Evolutionary conservation across 2,113 vertebrate species (phyloP).

Genomic region (Scopus umbretta): DNA sequence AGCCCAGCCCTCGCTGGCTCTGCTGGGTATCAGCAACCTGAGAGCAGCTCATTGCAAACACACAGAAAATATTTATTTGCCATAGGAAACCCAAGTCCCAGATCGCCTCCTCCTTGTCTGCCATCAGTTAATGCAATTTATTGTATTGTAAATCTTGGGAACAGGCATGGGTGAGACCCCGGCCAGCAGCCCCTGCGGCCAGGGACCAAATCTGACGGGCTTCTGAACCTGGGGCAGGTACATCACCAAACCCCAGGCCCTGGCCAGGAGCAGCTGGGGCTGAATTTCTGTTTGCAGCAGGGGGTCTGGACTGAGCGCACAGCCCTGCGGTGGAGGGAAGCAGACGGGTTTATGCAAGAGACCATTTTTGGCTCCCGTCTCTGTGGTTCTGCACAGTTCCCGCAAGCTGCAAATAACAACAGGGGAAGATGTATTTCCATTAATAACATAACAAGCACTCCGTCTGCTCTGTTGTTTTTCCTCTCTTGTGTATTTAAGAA

Average conservation of each 20-base stretch:
- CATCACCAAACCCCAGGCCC: neutral
- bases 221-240: neutral
- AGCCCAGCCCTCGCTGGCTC: neutral
- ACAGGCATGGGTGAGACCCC: rapidly evolving
- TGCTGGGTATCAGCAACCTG: neutral
- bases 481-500: neutral
- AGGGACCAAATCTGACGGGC: rapidly evolving
- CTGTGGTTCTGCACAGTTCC: neutral
- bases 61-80: neutral
- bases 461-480: neutral
- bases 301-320: neutral
- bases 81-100: neutral
- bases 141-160: neutral
- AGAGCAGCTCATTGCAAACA: neutral
- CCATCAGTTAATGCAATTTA: neutral
- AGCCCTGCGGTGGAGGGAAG: neutral
- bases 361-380: neutral
- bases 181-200: neutral
- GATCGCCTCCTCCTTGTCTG: neutral
- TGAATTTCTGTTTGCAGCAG: neutral
- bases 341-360: neutral
- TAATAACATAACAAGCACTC: neutral
- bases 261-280: neutral
- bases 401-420: neutral
- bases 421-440: neutral